Conservation (phyloP, 2,888 invertebrate genomes). For the Leucania comma region DNA sequence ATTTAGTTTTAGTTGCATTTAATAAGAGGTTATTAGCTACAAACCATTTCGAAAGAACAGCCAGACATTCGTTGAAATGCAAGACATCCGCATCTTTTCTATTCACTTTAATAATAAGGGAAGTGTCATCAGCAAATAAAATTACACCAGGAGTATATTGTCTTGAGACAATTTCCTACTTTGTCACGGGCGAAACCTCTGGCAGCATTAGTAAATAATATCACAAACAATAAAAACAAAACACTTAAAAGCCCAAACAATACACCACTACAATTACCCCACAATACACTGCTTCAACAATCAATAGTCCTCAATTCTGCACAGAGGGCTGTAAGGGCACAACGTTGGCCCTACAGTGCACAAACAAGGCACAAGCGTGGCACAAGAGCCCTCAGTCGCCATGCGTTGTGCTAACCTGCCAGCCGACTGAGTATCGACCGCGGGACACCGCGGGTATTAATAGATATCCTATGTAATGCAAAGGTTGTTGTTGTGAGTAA, state of each 20-base stretch:
- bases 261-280: not conserved
- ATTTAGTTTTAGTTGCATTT: too few species aligned
- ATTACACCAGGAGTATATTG: too few species aligned
- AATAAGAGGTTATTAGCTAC: too few species aligned
- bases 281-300: constrained; percentile 19
- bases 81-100: too few species aligned
- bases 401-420: constrained; percentile 22
- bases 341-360: constrained; percentile 47
- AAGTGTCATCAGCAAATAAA: too few species aligned
- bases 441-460: constrained; percentile 32
- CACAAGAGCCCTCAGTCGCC: constrained; percentile 49
- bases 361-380: constrained; percentile 42
- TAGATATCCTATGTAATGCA: constrained; percentile 33
- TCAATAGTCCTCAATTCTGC: constrained; percentile 30
- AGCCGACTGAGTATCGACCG: constrained; percentile 48
- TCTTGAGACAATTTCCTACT: too few species aligned
- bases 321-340: constrained; percentile 59
- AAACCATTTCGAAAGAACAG: too few species aligned
- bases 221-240: too few species aligned
- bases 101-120: too few species aligned
- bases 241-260: not conserved
- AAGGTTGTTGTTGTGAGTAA: constrained; percentile 17
- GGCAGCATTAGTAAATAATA: too few species aligned
- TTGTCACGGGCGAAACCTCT: too few species aligned
- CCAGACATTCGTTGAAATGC: too few species aligned